phyloP scores from a whole-genome alignment of 2,888 invertebrate genomes.

The Stictocephala bisonia region DNA sequence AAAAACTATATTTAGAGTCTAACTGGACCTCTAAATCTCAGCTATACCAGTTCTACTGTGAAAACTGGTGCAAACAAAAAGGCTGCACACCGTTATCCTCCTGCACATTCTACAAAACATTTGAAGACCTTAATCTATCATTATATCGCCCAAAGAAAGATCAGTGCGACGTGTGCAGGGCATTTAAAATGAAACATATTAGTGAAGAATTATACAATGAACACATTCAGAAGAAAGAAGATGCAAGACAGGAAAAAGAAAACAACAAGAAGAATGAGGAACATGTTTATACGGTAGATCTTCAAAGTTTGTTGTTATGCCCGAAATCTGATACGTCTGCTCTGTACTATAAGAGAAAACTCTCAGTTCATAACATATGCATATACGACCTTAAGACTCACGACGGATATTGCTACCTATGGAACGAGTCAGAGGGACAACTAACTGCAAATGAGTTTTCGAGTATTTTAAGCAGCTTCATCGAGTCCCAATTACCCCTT shows the following conservation, averaged over 20 bases:
- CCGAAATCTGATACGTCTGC: slow-evolving; percentile 29
- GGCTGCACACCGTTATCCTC: background rate
- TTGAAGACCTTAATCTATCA: slow-evolving; percentile 37
- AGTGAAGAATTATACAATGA: slow-evolving; percentile 25
- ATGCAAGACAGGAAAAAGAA: slow-evolving; percentile 25
- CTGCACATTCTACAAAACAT: slow-evolving; percentile 23
- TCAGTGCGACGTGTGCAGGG: slow-evolving; percentile 39
- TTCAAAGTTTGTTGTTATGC: slow-evolving; percentile 22
- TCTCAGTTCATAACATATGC: slow-evolving; percentile 7
- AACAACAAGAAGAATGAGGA: background rate
- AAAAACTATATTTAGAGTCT: slow-evolving; percentile 39
- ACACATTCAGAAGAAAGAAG: slow-evolving; percentile 18
- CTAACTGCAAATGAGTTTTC: slow-evolving; percentile 41
- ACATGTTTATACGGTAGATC: slow-evolving; percentile 23
- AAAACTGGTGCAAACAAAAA: background rate
- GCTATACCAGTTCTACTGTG: slow-evolving; percentile 26
- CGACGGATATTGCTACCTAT: slow-evolving; percentile 23
- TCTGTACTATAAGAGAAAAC: slow-evolving; percentile 31
- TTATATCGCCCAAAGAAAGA: slow-evolving; percentile 51
- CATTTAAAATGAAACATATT: slow-evolving; percentile 25
- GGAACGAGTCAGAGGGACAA: slow-evolving; percentile 29
- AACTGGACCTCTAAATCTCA: slow-evolving; percentile 41
- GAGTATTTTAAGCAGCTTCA: slow-evolving; percentile 12
- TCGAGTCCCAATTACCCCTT: slow-evolving; percentile 18
- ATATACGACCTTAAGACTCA: slow-evolving; percentile 27